These are phyloP conservation scores for Diadromus collaris DNA, from an alignment of 2,888 invertebrate genomes.

Conservation along the genomic window DNA sequence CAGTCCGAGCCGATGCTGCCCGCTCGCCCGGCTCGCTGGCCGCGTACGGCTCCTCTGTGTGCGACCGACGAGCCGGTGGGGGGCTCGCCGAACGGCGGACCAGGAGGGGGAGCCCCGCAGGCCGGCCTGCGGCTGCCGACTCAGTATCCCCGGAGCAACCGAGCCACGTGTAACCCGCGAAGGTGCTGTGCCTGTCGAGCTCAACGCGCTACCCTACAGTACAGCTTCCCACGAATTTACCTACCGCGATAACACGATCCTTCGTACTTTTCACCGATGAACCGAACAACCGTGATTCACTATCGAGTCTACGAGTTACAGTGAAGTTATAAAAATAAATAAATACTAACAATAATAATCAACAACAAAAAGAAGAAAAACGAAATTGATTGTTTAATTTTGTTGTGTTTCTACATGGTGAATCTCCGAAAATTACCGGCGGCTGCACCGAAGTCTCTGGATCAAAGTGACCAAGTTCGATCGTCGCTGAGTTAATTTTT, in stretches of 20 bases:
- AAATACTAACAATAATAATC: too few species aligned
- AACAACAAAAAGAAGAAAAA: not conserved
- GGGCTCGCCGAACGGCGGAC: conserved; percentile 41
- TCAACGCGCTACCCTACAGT: conserved; percentile 39
- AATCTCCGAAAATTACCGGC: not conserved
- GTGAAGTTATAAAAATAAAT: not conserved
- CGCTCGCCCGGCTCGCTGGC: conserved; percentile 20
- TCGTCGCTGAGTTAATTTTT: conserved; percentile 6
- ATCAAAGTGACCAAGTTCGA: conserved; percentile 34
- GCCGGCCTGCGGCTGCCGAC: conserved; percentile 79
- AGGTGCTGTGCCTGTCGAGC: conserved; percentile 62
- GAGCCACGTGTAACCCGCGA: conserved; percentile 80
- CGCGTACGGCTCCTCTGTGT: conserved; percentile 7
- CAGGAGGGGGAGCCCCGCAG: conserved; percentile 78
- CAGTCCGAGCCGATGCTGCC: conserved; percentile 51
- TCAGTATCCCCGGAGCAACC: conserved; percentile 81
- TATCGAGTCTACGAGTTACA: not conserved
- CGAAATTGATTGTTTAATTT: not conserved
- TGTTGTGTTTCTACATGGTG: not conserved
- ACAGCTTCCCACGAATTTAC: conserved; percentile 6
- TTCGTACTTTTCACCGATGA: not conserved
- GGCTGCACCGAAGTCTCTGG: not conserved
- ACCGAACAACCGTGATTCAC: not conserved
- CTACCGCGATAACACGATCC: conserved; percentile 57
- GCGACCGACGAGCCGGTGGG: conserved; percentile 38